Conservation (phyloP, 2,888 invertebrate species). For the Pardosa pseudoannulata region DNA sequence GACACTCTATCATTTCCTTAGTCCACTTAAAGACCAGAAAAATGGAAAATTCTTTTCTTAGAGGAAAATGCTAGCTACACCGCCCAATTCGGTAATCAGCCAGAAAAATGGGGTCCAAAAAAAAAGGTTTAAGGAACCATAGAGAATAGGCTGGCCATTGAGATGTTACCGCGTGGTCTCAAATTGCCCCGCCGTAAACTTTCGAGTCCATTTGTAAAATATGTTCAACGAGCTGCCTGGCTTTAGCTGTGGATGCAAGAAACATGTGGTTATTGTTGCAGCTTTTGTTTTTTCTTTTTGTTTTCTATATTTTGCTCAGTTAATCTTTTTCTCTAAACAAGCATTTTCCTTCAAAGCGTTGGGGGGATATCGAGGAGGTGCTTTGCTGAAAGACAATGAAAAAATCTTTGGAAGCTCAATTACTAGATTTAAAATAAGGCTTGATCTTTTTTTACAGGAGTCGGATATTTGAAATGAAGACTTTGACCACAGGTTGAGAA, state of each 20-base stretch:
- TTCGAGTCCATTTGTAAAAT: slow-evolving; percentile 26
- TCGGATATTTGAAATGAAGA: too few species aligned
- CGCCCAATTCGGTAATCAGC: slow-evolving; percentile 41
- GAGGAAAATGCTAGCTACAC: not conserved
- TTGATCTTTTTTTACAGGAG: too few species aligned
- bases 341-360: not conserved
- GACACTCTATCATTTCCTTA: slow-evolving; percentile 4
- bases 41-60: not conserved
- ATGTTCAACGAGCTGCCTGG: not conserved
- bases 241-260: not conserved
- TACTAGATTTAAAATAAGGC: too few species aligned
- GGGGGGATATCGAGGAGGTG: too few species aligned
- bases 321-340: not conserved
- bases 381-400: too few species aligned
- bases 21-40: not conserved
- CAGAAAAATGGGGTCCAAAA: slow-evolving; percentile 39
- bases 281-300: not conserved
- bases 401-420: too few species aligned
- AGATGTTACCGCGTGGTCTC: slow-evolving; percentile 31
- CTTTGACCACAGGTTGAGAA: too few species aligned
- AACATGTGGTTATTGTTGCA: not conserved
- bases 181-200: slow-evolving; percentile 41
- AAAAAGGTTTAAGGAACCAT: slow-evolving; percentile 37
- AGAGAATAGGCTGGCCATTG: slow-evolving; percentile 40
- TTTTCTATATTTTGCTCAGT: not conserved